Evolutionary conservation across 1,140 invertebrate genomes (phyloP).

Genomic region (Eriocheir sinensis): DNA sequence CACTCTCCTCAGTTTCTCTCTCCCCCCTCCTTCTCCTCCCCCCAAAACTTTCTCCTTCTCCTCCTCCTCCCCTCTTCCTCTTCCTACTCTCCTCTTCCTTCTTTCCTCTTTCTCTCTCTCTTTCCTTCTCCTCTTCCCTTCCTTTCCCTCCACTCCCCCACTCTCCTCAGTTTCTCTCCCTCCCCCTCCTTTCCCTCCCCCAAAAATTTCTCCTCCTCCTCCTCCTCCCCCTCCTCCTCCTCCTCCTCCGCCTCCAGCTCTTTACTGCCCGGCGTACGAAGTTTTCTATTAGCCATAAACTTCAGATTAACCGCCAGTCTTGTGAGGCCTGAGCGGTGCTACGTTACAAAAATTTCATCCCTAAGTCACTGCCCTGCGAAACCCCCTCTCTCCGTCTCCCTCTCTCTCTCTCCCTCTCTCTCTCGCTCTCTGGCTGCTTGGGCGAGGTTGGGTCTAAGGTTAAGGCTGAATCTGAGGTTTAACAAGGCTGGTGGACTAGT

Average conservation of each 20-base stretch:
- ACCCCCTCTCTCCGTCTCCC: too few relatives aligned
- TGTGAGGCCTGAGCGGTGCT: not conserved
- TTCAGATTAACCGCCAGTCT: constrained; percentile 15
- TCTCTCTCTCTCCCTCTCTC: too few relatives aligned
- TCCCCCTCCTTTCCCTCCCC: not conserved
- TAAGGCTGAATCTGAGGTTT: too few relatives aligned
- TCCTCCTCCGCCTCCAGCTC: not conserved
- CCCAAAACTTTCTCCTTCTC: too few relatives aligned
- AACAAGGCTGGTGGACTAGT: too few relatives aligned
- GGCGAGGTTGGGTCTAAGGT: too few relatives aligned
- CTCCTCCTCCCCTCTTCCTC: too few relatives aligned
- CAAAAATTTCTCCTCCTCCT: not conserved
- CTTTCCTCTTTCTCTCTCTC: not conserved
- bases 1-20: too few relatives aligned
- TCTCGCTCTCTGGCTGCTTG: too few relatives aligned
- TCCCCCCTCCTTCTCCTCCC: too few relatives aligned
- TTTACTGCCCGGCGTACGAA: not conserved
- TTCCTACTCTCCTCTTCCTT: not conserved
- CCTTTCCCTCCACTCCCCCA: not conserved
- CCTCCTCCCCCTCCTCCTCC: not conserved
- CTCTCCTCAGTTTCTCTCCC: not conserved
- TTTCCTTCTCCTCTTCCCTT: not conserved
- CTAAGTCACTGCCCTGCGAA: not conserved
- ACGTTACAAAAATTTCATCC: constrained; percentile 6
- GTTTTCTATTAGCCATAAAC: constrained; percentile 25